Base-by-base conservation (phyloP, 2,113 vertebrate species). In the Tetrax tetrax region DNA sequence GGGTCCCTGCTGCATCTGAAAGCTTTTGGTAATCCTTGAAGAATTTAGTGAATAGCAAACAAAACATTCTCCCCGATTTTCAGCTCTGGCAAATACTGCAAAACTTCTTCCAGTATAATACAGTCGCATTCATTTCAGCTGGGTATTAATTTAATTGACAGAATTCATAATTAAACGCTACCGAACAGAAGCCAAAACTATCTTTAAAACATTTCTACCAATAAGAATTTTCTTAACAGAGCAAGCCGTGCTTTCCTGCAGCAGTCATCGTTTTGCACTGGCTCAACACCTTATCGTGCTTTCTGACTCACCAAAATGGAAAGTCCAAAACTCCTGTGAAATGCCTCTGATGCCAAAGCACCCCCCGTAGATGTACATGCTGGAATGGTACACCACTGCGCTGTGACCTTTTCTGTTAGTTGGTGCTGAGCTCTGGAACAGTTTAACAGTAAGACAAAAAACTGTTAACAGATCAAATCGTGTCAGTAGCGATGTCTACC, bases 321-420 rank as follows among this genome's bases (percentile, higher is more conserved):
- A 97, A 87, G 94, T 97, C 99, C 99, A 99, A 50, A 99, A 98
- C 41, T 99, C 99, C 87, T 98, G 98, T 10, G 98, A 98, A 63
- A 98, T 97, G 75, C 98, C 98, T 87, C 97, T 98, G 47, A 99
- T 98, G 95, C 99, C 98, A 4, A 98, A 45, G 37, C 98, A 98
- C 23, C 99, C 99, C 31, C 99, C 98, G 2, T 99, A 99, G 71
- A 99, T 53, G 70, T 98, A 98, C 98, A 99, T 99, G 82, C 95
- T 95, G 18, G 98, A 97, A 54, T 80, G 94, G 11, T 98, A 91
- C 72, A 98, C 98, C 2, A 99, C 98, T 2, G 98, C 98, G 28
- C 98, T 99, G 95, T 99, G 98, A 4, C 98, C 98, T 72, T 98
- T 99, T 48, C 98, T 98, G 98, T 99, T 99, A 31, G 87, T 87